Conservation (phyloP, 2,888 invertebrate species). For the Agrotis ipsilon region DNA sequence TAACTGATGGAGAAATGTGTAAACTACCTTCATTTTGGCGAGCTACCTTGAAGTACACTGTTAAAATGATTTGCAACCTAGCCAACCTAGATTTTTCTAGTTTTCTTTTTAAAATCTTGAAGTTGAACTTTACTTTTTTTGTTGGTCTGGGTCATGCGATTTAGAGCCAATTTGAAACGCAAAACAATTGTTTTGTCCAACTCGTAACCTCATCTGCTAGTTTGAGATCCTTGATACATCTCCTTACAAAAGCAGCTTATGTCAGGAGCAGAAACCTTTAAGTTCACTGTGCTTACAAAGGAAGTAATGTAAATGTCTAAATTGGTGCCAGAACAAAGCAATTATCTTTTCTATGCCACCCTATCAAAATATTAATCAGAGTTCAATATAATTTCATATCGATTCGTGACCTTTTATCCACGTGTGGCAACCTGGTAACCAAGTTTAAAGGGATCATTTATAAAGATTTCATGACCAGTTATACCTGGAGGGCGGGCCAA, state of each 20-base stretch:
- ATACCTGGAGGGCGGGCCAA: slow-evolving; percentile 2
- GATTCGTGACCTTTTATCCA: slow-evolving; percentile 17
- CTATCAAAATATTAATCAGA: slow-evolving; percentile 15
- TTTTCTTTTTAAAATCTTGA: no score
- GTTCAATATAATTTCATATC: slow-evolving; percentile 36
- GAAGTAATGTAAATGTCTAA: background rate
- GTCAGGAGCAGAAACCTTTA: background rate
- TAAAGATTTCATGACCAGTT: slow-evolving; percentile 22
- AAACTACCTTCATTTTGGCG: slow-evolving; percentile 1
- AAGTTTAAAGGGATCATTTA: slow-evolving; percentile 35
- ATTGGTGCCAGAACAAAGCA: slow-evolving; percentile 3
- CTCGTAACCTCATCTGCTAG: background rate
- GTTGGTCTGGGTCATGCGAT: background rate
- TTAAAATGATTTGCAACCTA: background rate
- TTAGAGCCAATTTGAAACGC: background rate
- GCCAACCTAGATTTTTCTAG: no score
- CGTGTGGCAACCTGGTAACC: slow-evolving; percentile 9
- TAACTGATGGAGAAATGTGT: slow-evolving; percentile 17
- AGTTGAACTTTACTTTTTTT: no score
- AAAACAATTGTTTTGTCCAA: background rate
- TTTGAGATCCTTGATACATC: background rate
- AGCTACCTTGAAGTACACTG: slow-evolving; percentile 4
- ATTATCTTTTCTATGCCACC: slow-evolving; percentile 29
- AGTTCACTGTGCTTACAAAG: background rate
- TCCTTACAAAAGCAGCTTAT: background rate